Evolutionary conservation across 1,140 invertebrate species (phyloP).

Genomic region (Caenorhabditis tropicalis): DNA sequence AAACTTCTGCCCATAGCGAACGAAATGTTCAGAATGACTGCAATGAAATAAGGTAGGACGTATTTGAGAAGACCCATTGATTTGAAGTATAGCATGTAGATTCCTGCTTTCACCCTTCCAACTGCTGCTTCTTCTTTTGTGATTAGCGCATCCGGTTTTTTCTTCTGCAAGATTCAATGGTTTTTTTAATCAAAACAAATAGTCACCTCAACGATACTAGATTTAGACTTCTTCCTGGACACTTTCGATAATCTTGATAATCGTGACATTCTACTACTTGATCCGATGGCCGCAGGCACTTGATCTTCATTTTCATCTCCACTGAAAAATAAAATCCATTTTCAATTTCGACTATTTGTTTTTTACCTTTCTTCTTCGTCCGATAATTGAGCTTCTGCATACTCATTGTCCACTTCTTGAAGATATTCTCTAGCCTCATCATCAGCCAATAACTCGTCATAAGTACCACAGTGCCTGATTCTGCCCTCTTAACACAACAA

Average conservation of each 20-base stretch:
- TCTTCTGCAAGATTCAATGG: not conserved
- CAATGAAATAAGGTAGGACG: conserved; percentile 55
- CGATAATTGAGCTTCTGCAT: not conserved
- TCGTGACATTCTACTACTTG: not conserved
- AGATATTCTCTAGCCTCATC: conserved; percentile 47
- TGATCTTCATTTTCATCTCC: conserved; percentile 2
- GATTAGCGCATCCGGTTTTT: conserved; percentile 36
- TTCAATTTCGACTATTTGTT: not conserved
- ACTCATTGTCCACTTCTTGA: conserved; percentile 48
- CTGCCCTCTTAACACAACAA: conserved; percentile 49
- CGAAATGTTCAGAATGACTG: conserved; percentile 47
- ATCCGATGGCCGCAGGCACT: not conserved
- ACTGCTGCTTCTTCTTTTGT: conserved; percentile 56
- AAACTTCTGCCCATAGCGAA: conserved; percentile 63
- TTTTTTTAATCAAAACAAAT: not conserved
- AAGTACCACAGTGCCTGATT: conserved; percentile 52
- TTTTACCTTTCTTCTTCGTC: not conserved
- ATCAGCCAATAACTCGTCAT: conserved; percentile 48
- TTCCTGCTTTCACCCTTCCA: conserved; percentile 62
- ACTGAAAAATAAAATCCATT: not conserved
- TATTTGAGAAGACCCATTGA: conserved; percentile 57
- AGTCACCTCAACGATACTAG: not conserved
- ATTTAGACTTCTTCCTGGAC: conserved; percentile 9
- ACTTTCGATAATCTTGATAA: not conserved
- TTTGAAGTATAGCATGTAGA: conserved; percentile 66